These are phyloP conservation scores for Fundulus diaphanus DNA, from an alignment of 2,797 vertebrate genomes.

Conservation along the genomic window DNA sequence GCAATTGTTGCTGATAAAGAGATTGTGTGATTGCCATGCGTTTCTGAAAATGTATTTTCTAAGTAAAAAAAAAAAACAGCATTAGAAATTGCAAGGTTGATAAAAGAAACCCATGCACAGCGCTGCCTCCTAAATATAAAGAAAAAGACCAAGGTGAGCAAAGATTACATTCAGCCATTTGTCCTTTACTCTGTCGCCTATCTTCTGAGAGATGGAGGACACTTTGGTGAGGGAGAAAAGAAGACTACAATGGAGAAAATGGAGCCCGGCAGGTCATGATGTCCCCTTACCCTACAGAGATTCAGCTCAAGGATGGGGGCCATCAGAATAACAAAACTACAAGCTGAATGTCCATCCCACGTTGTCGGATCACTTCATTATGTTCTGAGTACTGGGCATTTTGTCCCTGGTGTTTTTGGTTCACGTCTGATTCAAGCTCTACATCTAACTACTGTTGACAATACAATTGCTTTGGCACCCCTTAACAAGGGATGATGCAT, in stretches of 20 bases:
- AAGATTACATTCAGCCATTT: slow-evolving; percentile 17
- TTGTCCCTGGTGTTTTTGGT: slow-evolving; percentile 9
- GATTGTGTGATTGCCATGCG: neutral
- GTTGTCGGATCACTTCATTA: slow-evolving; percentile 17
- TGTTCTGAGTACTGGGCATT: neutral
- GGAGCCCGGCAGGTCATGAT: slow-evolving; percentile 44
- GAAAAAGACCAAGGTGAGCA: slow-evolving; percentile 1
- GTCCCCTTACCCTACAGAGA: slow-evolving; percentile 33
- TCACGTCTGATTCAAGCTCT: slow-evolving; percentile 20
- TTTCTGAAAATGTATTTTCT: neutral
- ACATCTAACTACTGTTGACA: slow-evolving; percentile 40
- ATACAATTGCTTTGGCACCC: slow-evolving; percentile 36
- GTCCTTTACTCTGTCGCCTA: slow-evolving; percentile 17
- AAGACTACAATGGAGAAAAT: slow-evolving; percentile 30
- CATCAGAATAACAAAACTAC: slow-evolving; percentile 16
- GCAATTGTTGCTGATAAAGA: neutral
- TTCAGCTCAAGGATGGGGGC: slow-evolving; percentile 7
- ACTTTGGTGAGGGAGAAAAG: slow-evolving; percentile 29
- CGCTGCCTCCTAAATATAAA: neutral
- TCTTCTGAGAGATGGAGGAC: slow-evolving; percentile 28
- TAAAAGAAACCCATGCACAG: neutral
- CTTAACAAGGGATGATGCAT: slow-evolving; percentile 54
- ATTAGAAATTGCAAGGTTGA: neutral
- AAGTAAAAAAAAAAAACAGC: neutral
- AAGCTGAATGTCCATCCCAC: slow-evolving; percentile 6